Evolutionary conservation across 2,797 vertebrate genomes (phyloP).

Genomic region (Notolepis coatsorum): DNA sequence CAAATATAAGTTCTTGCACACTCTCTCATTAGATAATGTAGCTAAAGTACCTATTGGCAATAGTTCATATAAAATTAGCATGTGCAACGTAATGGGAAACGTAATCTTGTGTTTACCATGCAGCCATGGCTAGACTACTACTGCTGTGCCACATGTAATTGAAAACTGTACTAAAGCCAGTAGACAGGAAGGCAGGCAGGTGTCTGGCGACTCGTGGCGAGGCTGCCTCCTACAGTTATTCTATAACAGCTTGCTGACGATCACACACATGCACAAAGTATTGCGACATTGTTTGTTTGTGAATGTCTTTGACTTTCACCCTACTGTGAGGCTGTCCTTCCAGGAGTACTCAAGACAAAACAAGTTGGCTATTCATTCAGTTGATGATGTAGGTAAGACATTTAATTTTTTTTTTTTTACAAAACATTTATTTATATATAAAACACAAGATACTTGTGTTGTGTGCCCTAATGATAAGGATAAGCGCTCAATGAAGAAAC

Average conservation of each 20-base stretch:
- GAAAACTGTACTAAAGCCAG: conserved; percentile 45
- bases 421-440: too few relatives aligned
- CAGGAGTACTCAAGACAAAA: too few relatives aligned
- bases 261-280: conserved; percentile 7
- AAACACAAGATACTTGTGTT: too few relatives aligned
- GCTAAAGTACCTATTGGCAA: neutral
- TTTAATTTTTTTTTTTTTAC: too few relatives aligned
- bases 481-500: too few relatives aligned
- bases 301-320: too few relatives aligned
- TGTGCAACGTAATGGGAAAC: conserved; percentile 9
- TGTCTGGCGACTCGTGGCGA: conserved; percentile 21
- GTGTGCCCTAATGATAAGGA: too few relatives aligned
- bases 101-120: neutral
- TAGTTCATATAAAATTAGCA: conserved; percentile 16
- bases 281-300: too few relatives aligned
- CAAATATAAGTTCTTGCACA: conserved; percentile 15
- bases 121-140: conserved; percentile 23
- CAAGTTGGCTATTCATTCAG: too few relatives aligned
- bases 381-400: too few relatives aligned
- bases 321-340: too few relatives aligned
- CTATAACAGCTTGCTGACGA: conserved; percentile 22
- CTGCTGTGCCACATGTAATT: conserved; percentile 47
- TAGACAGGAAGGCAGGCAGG: conserved; percentile 31
- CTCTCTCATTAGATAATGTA: neutral
- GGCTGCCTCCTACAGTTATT: conserved; percentile 31